These are phyloP conservation scores for Diadumene lineata DNA, from an alignment of 92 coral and sea anemone species.

Conservation along the genomic window DNA sequence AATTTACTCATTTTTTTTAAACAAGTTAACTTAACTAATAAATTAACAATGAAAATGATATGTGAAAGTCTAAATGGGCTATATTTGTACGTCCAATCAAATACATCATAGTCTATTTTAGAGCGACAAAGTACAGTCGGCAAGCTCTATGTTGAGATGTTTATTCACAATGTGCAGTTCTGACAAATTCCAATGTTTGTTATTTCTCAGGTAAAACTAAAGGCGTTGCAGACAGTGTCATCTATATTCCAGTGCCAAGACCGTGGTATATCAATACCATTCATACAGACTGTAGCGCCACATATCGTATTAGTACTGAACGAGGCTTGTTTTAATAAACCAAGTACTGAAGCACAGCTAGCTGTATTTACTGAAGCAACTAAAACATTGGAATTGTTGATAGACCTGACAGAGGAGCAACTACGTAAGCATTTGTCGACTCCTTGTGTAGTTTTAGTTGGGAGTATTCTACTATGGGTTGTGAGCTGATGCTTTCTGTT, in stretches of 20 bases:
- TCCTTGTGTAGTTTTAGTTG: too few relatives aligned
- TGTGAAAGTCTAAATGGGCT: neutral
- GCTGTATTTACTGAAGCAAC: conserved; percentile 73
- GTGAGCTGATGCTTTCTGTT: too few relatives aligned
- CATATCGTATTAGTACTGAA: conserved; percentile 83
- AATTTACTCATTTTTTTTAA: too few relatives aligned
- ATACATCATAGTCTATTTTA: too few relatives aligned
- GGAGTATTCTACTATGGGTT: too few relatives aligned
- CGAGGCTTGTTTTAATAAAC: conserved; percentile 75
- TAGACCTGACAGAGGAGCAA: conserved; percentile 79
- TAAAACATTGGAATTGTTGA: conserved; percentile 79
- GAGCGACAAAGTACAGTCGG: conserved; percentile 77
- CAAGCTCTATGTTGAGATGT: too few relatives aligned
- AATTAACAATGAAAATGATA: too few relatives aligned
- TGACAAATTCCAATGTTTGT: too few relatives aligned
- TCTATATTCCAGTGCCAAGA: conserved; percentile 92
- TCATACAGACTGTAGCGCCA: conserved; percentile 89
- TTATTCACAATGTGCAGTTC: too few relatives aligned
- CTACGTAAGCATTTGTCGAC: conserved; percentile 71
- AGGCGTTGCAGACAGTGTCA: conserved; percentile 83
- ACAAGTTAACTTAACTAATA: too few relatives aligned
- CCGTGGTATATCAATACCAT: conserved; percentile 67
- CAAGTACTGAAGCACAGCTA: conserved; percentile 74
- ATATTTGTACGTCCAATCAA: neutral
- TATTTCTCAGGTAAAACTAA: conserved; percentile 37